Conservation (phyloP, 2,797 vertebrate genomes). For the Xyrichtys novacula region DNA sequence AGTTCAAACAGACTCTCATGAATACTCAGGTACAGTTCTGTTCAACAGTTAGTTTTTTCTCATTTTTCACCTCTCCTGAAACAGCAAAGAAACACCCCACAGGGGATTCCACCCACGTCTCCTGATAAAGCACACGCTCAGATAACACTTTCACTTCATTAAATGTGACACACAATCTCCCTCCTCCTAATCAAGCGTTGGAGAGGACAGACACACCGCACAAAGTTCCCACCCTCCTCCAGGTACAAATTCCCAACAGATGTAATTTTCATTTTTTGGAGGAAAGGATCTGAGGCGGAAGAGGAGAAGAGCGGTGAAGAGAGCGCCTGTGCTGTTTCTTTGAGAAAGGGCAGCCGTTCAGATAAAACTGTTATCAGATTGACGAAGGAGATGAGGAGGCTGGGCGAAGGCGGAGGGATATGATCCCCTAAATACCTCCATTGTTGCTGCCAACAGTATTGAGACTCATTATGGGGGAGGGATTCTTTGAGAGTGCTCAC, state of each 20-base stretch:
- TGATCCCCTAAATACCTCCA: conserved; percentile 50
- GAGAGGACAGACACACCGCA: conserved; percentile 5
- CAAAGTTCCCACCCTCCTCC: conserved; percentile 2
- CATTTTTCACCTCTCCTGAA: conserved; percentile 52
- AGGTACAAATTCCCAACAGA: conserved; percentile 38
- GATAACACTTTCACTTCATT: conserved; percentile 57
- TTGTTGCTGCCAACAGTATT: conserved; percentile 49
- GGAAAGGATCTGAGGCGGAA: conserved; percentile 41
- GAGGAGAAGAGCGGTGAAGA: conserved; percentile 40
- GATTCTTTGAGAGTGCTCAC: conserved; percentile 44
- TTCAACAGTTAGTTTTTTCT: conserved; percentile 16
- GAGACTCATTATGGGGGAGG: conserved; percentile 44
- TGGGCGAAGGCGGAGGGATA: conserved; percentile 38
- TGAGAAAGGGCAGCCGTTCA: conserved; percentile 41
- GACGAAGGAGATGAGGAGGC: conserved; percentile 52
- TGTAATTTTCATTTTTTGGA: conserved; percentile 14
- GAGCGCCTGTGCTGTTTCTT: conserved; percentile 33
- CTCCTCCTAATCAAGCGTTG: conserved; percentile 39
- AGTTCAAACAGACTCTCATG: not conserved
- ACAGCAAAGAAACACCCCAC: conserved; percentile 32
- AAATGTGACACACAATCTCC: conserved; percentile 46
- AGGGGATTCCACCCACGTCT: conserved; percentile 36
- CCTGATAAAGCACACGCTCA: conserved; percentile 18
- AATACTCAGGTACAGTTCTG: conserved; percentile 24
- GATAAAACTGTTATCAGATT: conserved; percentile 67